A percentile compares a stretch with the other conserved stretches of the same genome.
Evolutionary conservation across 2,888 invertebrate species (phyloP).

Genomic region (Fabriciana adippe): DNA sequence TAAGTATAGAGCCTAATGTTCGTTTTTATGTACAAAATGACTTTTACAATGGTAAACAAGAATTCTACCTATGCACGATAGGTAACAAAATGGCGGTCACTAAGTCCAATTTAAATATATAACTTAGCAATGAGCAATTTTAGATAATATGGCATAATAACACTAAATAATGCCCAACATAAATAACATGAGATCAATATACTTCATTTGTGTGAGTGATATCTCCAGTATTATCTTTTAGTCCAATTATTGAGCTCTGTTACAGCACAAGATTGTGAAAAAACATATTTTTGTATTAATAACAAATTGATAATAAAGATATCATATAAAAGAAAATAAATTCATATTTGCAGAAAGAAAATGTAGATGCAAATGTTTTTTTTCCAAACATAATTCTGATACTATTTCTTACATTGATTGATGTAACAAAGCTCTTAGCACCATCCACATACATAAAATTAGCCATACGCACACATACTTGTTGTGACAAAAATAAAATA

Average conservation of each 20-base stretch:
- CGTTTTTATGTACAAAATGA: constrained; percentile 35
- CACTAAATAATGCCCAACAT: constrained; percentile 67
- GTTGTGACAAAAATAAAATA: constrained; percentile 40
- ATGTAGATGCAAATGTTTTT: too few species aligned
- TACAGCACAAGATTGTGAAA: background rate
- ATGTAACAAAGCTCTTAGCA: constrained; percentile 37
- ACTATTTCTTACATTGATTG: constrained; percentile 1
- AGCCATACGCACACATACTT: constrained; percentile 15
- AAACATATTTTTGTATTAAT: too few species aligned
- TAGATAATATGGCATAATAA: constrained; percentile 68
- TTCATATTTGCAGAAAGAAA: too few species aligned
- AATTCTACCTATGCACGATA: constrained; percentile 27
- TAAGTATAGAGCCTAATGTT: constrained; percentile 12
- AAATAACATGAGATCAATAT: constrained; percentile 78
- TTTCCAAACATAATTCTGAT: constrained; percentile 1
- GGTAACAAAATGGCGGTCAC: constrained; percentile 44
- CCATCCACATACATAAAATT: constrained; percentile 35
- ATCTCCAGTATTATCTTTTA: constrained; percentile 34
- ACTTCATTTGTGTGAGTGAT: constrained; percentile 44
- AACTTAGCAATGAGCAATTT: constrained; percentile 68
- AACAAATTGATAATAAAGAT: too few species aligned
- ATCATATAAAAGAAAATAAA: too few species aligned
- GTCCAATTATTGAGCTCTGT: constrained; percentile 21
- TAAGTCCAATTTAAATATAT: constrained; percentile 53
- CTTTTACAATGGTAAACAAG: constrained; percentile 30